Evolutionary conservation across 2,797 vertebrate genomes (phyloP), one percentile per base, ranked within the genome.

Genomic region (Mus minutoides): DNA sequence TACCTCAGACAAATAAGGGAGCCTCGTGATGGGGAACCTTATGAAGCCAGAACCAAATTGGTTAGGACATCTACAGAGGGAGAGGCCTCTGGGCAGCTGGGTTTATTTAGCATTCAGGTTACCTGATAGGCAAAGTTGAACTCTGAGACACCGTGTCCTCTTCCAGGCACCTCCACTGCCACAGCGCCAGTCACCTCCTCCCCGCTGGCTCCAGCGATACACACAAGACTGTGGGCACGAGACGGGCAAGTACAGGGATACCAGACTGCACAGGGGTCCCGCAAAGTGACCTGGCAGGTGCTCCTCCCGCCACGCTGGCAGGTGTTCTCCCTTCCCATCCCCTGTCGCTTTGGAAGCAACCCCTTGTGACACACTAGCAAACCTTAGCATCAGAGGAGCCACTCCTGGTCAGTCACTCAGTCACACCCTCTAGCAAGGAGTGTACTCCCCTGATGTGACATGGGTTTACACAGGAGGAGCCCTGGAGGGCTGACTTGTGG

Each of bases 121-220:
- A 99, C 99, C 99, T 99, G 99, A 97, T 99, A 99, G 96, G 98
- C 99, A 98, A 99, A 99, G 40, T 95, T 95, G 69, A 99, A 99
- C 43, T 91, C 98, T 56, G 99, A 99, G 92, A 98, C 62, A 17
- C 99, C 99, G 1, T 97, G 98, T 92, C 99, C 99, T 98, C 99
- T 99, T 96, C 99, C 99, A 3, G 98, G 99, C 73, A 99, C 99
- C 96, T 99, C 98, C 82, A 99, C 99, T 0, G 98, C 99, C 7
- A 99, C 98, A 0, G 98, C 97, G 10, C 99, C 99, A 2, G 95
- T 91, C 96, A 98, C 99, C 98, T 99, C 99, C 2, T 98, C 98
- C 79, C 98, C 80, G 37, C 99, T 99, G 92, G 98, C 97, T 1
- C 98, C 98, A 0, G 99, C 99, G 98, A 98, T 77, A 17, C 99